phyloP scores from a whole-genome alignment of 2,113 vertebrate genomes.

The Hucho hucho region DNA sequence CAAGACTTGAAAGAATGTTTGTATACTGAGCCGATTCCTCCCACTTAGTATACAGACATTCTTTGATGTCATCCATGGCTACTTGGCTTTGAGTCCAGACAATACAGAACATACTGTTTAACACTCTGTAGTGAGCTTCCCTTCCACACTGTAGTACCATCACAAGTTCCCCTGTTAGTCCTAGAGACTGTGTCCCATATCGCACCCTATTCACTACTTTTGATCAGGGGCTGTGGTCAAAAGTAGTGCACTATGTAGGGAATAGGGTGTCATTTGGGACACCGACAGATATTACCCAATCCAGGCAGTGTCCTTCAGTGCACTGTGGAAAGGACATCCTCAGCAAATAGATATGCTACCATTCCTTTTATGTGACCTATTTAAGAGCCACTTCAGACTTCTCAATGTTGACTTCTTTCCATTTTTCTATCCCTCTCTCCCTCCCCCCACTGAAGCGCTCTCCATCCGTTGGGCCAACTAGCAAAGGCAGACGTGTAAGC shows the following conservation, averaged over 20 bases:
- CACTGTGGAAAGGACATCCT: too few species aligned
- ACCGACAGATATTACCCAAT: too few species aligned
- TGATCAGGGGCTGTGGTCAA: too few species aligned
- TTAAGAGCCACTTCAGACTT: conserved; percentile 15
- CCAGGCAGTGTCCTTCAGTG: too few species aligned
- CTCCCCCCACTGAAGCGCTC: conserved; percentile 81
- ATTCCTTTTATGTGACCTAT: neutral
- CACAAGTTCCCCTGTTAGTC: conserved; percentile 2
- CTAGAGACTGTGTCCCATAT: neutral
- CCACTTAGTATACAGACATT: too few species aligned
- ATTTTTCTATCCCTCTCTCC: conserved; percentile 73
- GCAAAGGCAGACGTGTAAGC: conserved; percentile 99
- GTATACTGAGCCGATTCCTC: too few species aligned
- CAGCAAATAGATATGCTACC: neutral
- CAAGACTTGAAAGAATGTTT: too few species aligned
- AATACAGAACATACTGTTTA: neutral
- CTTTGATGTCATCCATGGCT: too few species aligned
- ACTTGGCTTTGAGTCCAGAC: neutral
- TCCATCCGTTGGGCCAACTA: conserved; percentile 90
- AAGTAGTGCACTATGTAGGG: too few species aligned
- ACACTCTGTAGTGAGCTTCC: conserved; percentile 15
- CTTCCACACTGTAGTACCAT: neutral
- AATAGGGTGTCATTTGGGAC: too few species aligned
- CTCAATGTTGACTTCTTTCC: conserved; percentile 54
- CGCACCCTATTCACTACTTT: too few species aligned